Evolutionary conservation across 2,113 vertebrate species (phyloP).

Genomic region (Axis porcinus): DNA sequence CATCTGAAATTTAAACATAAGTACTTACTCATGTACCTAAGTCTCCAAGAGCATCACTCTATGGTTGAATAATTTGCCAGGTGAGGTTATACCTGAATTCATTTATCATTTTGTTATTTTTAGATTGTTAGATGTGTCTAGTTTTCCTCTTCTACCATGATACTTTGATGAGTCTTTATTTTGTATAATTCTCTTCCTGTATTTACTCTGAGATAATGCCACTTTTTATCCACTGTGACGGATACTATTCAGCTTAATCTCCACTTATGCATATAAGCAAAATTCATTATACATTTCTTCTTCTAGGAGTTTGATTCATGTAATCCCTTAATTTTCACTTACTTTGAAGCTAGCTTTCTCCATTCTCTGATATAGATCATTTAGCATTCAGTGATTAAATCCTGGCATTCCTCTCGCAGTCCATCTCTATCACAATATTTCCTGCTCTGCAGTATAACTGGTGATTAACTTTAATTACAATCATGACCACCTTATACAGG

Average conservation of each 20-base stretch:
- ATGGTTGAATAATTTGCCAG: neutral
- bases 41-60: neutral
- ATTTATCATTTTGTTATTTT: slow-evolving; percentile 18
- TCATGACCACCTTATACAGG: neutral
- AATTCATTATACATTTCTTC: neutral
- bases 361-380: neutral
- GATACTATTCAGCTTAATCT: neutral
- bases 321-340: slow-evolving; percentile 25
- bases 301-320: neutral
- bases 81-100: neutral
- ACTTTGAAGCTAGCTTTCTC: slow-evolving; percentile 9
- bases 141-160: neutral
- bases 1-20: slow-evolving; percentile 18
- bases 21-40: neutral
- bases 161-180: neutral
- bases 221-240: neutral
- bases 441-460: neutral
- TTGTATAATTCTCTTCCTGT: neutral
- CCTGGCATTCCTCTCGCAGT: neutral
- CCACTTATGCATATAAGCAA: neutral
- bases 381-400: neutral
- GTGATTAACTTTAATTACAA: slow-evolving; percentile 45
- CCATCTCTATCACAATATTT: neutral
- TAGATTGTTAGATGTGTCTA: neutral
- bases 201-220: neutral